Conservation (phyloP, 2,797 vertebrate genomes). For the Triplophysa yarkandensis region DNA sequence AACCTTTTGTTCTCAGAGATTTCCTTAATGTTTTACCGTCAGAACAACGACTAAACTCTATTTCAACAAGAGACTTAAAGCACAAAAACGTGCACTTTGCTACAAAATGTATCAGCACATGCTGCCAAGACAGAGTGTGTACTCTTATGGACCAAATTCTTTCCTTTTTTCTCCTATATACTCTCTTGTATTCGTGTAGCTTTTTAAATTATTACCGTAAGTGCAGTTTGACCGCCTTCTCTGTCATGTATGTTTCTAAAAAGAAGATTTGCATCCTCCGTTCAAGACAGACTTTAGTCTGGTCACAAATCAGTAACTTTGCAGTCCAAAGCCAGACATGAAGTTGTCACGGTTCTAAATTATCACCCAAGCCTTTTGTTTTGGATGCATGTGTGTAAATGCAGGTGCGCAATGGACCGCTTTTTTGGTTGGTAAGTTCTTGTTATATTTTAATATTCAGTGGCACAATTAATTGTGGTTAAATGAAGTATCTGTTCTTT, state of each 20-base stretch:
- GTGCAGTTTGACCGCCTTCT: constrained; percentile 46
- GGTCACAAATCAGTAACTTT: constrained; percentile 30
- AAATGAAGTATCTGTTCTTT: constrained; percentile 28
- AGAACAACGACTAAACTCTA: constrained; percentile 22
- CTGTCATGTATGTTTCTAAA: constrained; percentile 24
- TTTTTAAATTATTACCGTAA: constrained; percentile 58
- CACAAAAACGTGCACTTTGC: constrained; percentile 45
- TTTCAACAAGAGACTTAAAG: constrained; percentile 12
- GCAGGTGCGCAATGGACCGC: constrained; percentile 1
- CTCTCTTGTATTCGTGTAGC: constrained; percentile 46
- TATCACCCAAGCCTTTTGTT: constrained; percentile 10
- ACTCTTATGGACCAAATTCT: constrained; percentile 49
- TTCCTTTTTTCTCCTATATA: constrained; percentile 23
- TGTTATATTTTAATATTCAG: constrained; percentile 17
- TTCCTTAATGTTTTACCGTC: neutral
- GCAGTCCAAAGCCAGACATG: constrained; percentile 22
- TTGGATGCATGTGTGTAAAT: constrained; percentile 24
- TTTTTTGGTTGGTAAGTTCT: neutral
- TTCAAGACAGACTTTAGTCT: neutral
- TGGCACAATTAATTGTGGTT: constrained; percentile 15
- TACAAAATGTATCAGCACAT: constrained; percentile 27
- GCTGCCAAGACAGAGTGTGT: constrained; percentile 41
- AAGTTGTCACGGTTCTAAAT: constrained; percentile 17
- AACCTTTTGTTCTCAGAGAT: constrained; percentile 23
- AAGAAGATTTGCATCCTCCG: constrained; percentile 5